Evolutionary conservation across 2,113 vertebrate species (phyloP), one percentile per base, ranked within the genome.

Genomic region (Danionella cerebrum): DNA sequence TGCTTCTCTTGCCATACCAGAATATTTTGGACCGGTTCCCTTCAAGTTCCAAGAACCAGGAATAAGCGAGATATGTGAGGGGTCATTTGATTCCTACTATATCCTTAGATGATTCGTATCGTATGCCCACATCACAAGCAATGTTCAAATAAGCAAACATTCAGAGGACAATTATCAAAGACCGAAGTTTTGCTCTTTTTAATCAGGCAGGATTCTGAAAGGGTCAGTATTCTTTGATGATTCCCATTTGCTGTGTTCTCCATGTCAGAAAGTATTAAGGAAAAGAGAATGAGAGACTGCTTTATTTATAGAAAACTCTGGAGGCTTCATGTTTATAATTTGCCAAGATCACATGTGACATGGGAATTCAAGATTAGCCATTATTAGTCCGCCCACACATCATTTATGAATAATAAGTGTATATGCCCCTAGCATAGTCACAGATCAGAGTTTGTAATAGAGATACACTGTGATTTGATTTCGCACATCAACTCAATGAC

Each of bases 51-150:
- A n/a, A n/a, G n/a, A n/a, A n/a, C n/a, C n/a, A n/a, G n/a, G n/a
- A n/a, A n/a, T n/a, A n/a, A n/a, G n/a, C n/a, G n/a, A n/a, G n/a
- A n/a, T n/a, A n/a, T n/a, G n/a, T n/a, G n/a, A n/a, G 72, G 67
- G 53, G 54, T 54, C 68, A 62, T 74, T 70, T 70, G 55, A 63
- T 74, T 74, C 62, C 60, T 65, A 12, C 72, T 70, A 41, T 50
- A 67, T 66, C n/a, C n/a, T n/a, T n/a, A n/a, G n/a, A n/a, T n/a
- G n/a, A n/a, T n/a, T n/a, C n/a, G n/a, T n/a, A n/a, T n/a, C n/a
- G n/a, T n/a, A 44, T 60, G 25, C 57, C 57, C 39, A 60, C 57
- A 19, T 60, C 14, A 38, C 9, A 44, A 60, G 25, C 57, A 22
- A 19, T 60, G n/a, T 42, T 14, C 44, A 60, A 60, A 42, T 39